A percentile compares a stretch with the other conserved stretches of the same genome.
Conservation (phyloP, 2,113 vertebrate species). For the Cathartes aura region DNA sequence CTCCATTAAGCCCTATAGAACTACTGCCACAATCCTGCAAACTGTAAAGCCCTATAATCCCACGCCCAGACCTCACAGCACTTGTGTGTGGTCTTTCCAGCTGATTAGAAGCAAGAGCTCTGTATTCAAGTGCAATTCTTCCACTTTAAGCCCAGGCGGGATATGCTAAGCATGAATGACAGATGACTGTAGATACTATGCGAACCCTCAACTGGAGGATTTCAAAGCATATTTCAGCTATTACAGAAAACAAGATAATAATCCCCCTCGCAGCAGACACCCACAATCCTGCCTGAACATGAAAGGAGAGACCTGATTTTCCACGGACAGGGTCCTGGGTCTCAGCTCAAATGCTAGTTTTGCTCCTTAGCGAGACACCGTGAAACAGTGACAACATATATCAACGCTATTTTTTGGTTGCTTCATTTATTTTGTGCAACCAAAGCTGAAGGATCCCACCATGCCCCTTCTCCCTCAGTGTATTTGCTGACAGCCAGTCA, state of each 20-base stretch:
- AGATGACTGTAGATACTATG: accelerated
- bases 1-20: neutral
- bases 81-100: neutral
- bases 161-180: accelerated
- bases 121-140: neutral
- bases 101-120: neutral
- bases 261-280: neutral
- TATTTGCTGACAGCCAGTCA: neutral
- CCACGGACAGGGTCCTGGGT: neutral
- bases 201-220: neutral
- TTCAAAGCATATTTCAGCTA: neutral
- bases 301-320: neutral
- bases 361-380: neutral
- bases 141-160: accelerated
- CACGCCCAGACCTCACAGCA: neutral
- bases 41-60: neutral
- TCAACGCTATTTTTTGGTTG: accelerated
- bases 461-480: neutral
- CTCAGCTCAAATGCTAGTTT: neutral
- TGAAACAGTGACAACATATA: accelerated
- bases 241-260: neutral
- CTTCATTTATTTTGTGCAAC: neutral
- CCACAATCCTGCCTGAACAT: neutral
- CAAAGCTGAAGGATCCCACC: neutral
- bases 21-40: neutral